Conservation (phyloP, 2,797 vertebrate species). For the Austrolebias charrua region DNA sequence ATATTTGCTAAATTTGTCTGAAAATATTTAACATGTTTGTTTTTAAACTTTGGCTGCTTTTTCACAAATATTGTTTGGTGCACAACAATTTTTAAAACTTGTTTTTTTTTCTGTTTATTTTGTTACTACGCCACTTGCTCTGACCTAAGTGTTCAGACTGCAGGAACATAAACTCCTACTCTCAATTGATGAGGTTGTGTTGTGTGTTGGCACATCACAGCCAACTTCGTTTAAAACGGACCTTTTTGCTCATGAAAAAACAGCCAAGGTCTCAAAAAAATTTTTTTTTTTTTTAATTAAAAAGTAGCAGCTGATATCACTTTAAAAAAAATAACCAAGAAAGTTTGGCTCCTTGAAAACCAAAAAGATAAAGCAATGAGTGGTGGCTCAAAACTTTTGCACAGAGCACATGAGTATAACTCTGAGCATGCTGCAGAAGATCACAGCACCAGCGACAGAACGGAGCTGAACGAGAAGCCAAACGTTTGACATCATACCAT, state of each 20-base stretch:
- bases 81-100: neutral
- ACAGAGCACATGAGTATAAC: constrained; percentile 3
- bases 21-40: neutral
- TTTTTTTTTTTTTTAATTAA: too few species aligned
- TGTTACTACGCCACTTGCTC: neutral
- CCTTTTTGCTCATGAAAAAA: neutral
- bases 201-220: neutral
- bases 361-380: neutral
- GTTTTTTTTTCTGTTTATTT: too few species aligned
- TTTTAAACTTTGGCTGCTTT: neutral
- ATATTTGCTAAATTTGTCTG: neutral
- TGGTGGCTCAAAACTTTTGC: neutral
- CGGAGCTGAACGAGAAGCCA: constrained; percentile 26
- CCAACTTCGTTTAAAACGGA: neutral
- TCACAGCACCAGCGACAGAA: constrained; percentile 45
- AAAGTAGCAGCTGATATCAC: neutral
- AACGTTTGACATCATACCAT: constrained; percentile 54
- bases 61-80: neutral
- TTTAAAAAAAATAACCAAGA: neutral
- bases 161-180: neutral
- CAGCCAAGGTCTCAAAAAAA: constrained; percentile 3
- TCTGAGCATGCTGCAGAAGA: constrained; percentile 67
- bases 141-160: neutral
- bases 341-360: neutral
- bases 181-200: neutral